Evolutionary conservation across 2,113 vertebrate species (phyloP), one percentile per base, ranked within the genome.

Genomic region (Bujurquina vittata): DNA sequence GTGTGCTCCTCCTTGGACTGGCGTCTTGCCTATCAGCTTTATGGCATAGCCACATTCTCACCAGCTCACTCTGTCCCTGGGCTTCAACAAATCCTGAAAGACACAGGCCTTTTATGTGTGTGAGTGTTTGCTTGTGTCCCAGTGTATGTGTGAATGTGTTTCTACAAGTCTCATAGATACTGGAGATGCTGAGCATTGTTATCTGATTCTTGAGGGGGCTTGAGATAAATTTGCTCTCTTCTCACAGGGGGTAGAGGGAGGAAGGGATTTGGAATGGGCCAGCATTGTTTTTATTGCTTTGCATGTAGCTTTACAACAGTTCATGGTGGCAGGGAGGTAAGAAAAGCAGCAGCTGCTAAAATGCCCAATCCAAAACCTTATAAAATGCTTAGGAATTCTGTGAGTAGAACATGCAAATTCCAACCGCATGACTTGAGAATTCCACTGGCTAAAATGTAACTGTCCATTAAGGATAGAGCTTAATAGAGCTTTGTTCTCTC

Each of bases 131-230:
- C 43, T 55, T 72, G 79, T 63, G 67, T 67, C 4, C 22, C 9
- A 20, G 35, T 69, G 10, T 40, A 14, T 26, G 46, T 26, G 52
- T 69, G 67, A 78, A 59, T 84, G 73, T 67, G 69, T 87, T 15
- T 55, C 46, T 20, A 23, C 79, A 79, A 72, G 65, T 88, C 77
- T 75, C 49, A 3, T 62, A 63, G 85, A 83, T 77, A 73, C 49
- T 74, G 40, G 31, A 67, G 35, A 63, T 72, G 46, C 43, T 79
- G 67, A 56, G 17, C 37, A 49, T 56, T 90, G 84, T 92, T 94
- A 94, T 94, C 87, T 91, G 77, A 77, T 77, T 88, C 77, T 89
- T 88, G 55, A 83, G 84, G 74, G 76, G 69, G 83, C 85, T 86
- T 79, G 17, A 92, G 88, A 92, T 93, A 89, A 81, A 84, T 85